Base-by-base conservation (phyloP, 2,797 vertebrate genomes). In the Helicolenus hilgendorfi region DNA sequence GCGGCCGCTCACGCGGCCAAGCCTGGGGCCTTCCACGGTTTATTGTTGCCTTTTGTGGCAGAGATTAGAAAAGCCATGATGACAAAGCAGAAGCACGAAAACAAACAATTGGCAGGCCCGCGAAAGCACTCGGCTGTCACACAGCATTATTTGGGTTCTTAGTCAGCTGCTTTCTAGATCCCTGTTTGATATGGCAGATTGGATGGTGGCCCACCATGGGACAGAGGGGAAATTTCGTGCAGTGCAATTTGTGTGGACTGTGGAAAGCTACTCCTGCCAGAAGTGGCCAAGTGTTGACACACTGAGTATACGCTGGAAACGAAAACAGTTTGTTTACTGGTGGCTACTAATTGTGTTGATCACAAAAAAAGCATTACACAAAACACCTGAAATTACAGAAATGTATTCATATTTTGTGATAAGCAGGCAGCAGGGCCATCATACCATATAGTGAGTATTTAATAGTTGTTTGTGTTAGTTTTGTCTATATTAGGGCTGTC, bases 11-110 rank as follows among this genome's bases (percentile, higher is more conserved):
- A 60, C 53, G 70, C 63, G 69, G 29, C 55, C 55, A 29, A 74
- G 81, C 86, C 91, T 94, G 91, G 96, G 95, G 88, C 90, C 92
- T 97, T 98, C 97, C 95, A 97, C 93, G 84, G 89, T 62, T 72
- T 81, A 92, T 91, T 89, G 83, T 90, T 87, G 87, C 87, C 86
- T 94, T 53, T 95, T 96, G 96, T 96, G 86, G 75, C 74, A 72
- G 73, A 85, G 77, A 82, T 87, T 94, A 94, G 90, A 95, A 94
- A 94, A 94, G 91, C 89, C 76, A 35, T 97, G 97, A 97, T 95
- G 93, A 96, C 95, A 83, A 93, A 91, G 94, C 96, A 96, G 89
- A 96, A 95, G 70, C 72, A 79, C 70, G 81, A 89, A 91, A 71
- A 88, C 83, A 92, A 89, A 95, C 87, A 92, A 93, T 68, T 71